Base-by-base conservation (phyloP, 2,797 vertebrate species). In the Hyperoplus lanceolatus region DNA sequence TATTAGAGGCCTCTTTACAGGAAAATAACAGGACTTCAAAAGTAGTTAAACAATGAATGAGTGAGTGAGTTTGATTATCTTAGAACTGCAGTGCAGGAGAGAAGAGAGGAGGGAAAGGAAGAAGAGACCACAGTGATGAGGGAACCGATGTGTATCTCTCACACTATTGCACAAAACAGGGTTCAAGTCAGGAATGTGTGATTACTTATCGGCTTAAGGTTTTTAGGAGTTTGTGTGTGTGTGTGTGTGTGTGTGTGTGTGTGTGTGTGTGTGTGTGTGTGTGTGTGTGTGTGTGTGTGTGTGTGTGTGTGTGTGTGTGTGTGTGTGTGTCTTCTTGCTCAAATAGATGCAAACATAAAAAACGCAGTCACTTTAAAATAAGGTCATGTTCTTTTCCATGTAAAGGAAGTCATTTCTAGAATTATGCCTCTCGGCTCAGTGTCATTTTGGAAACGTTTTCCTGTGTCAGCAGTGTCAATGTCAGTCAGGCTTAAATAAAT, bases 21-120 rank as follows among this genome's bases (percentile, higher is more conserved):
- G 58, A 77, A 69, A 82, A 62, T 73, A 78, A 80, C 59, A 61
- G 51, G 67, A 78, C 64, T 75, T 71, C 15, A 67, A 78, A 78
- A 79, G 81, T 90, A 89, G 87, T 93, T 90, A 82, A 85, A 87
- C 77, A 80, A 71, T 65, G 68, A 81, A 82, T 83, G 72, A 39
- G 57, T 61, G 53, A 70, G 79, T 61, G 53, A 70, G 79, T 77
- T 84, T 83, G 72, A 89, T 77, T 78, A 76, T 86, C 65, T 55
- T 36, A 55, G 63, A 78, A 69, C 64, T 81, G 78, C 64, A 75
- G 49, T 67, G 46, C 43, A 62, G 55, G 29, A 68, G 51, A 59
- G 21, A 73, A 72, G 65, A 43, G 41, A 80, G 21, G 5, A 73
- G 70, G 65, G 38, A 82, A 55, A 71, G 21, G 51, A 62, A 46